These are phyloP conservation scores for Coregonus sp. DNA, from an alignment of 2,797 vertebrate genomes.

Conservation along the genomic window DNA sequence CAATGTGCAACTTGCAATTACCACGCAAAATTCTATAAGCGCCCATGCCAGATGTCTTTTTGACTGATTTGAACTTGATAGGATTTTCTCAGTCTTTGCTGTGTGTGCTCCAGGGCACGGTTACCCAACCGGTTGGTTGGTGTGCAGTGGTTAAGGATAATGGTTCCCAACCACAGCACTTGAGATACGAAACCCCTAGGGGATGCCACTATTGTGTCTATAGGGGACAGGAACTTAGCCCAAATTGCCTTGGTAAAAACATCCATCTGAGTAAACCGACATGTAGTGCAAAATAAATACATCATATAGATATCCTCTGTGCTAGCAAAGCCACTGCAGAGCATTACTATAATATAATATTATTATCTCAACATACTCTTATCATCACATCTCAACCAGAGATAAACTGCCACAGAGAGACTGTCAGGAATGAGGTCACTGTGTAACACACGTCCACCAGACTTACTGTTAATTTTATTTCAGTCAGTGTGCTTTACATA, in stretches of 20 bases:
- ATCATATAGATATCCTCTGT: not conserved
- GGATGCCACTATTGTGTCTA: conserved; percentile 46
- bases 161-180: conserved; percentile 58
- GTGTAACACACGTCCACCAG: not conserved
- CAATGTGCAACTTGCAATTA: conserved; percentile 27
- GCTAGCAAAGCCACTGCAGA: not conserved
- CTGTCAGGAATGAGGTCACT: conserved; percentile 10
- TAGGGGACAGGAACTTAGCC: conserved; percentile 40
- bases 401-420: not conserved
- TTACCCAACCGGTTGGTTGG: conserved; percentile 34
- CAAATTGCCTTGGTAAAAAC: conserved; percentile 62
- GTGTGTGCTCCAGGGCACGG: conserved; percentile 42
- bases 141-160: conserved; percentile 46
- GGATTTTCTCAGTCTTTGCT: conserved; percentile 58
- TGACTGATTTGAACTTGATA: conserved; percentile 58
- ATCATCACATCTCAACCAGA: conserved; percentile 10
- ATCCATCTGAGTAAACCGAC: conserved; percentile 14
- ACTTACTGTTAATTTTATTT: not conserved
- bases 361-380: not conserved
- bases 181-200: conserved; percentile 57
- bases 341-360: not conserved
- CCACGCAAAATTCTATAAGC: conserved; percentile 38
- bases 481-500: not conserved
- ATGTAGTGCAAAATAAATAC: conserved; percentile 4
- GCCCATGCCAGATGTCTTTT: conserved; percentile 60